Base-by-base conservation (phyloP, 1,140 invertebrate genomes). In the Trichonephila clavata region DNA sequence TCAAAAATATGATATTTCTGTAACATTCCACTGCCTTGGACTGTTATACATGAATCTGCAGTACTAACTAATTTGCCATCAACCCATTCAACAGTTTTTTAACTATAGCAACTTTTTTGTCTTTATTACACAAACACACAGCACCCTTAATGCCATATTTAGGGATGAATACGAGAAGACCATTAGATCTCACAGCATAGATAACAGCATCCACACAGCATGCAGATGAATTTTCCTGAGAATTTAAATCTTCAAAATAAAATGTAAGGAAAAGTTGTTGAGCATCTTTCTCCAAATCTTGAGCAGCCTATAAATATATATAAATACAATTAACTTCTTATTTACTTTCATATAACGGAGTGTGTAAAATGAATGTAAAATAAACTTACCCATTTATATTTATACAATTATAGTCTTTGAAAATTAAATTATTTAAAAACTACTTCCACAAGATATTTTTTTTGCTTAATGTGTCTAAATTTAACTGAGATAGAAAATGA, bases 71-170 rank as follows among this genome's bases (percentile, higher is more conserved):
- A 24, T 20, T 89, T n/a, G 3, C 94, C 94, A 57, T 87, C 84
- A 7, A 71, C 13, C 94, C 94, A 94, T 43, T 92, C 83, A 8
- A 94, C 63, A 24, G 32, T 16, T 4, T 93, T 61, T 39, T 90
- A 6, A 94, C 87, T 10, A 90, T 20, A 59, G 94, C 91, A 13
- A 96, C 95, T 92, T 95, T 95, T 4, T 95, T 95, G 21, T 95
- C 94, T 84, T 95, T 96, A 87, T 95, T 95, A 59, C 94, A 94
- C 59, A 96, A 91, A 65, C 95, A 95, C 0, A 96, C 95, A 14
- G 95, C 95, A 2, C 95, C 95, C 94, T 95, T 96, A 16, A 96
- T 95, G 39, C 95, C 95, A 95, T 96, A 96, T 94, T 95, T 95
- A 27, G 96, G 95, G 20, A 96, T 90, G 94, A 95, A 95, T 8